A percentile compares a stretch with the other conserved stretches of the same genome.
phyloP scores from a whole-genome alignment of 1,140 invertebrate species.

The Bombus balteatus region DNA sequence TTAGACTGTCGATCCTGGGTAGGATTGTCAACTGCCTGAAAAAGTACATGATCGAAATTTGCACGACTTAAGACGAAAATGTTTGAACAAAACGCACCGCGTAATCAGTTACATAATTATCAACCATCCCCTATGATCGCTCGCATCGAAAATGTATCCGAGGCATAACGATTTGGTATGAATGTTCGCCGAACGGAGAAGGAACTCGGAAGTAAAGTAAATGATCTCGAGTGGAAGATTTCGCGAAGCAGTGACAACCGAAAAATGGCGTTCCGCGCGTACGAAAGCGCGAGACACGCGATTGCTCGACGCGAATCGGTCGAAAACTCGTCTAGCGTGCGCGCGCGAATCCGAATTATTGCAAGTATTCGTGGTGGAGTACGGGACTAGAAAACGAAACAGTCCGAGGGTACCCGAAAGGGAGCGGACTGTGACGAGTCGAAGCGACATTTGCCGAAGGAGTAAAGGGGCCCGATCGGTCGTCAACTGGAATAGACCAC shows the following conservation, averaged over 20 bases:
- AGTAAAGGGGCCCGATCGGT: background rate
- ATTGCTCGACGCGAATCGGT: background rate
- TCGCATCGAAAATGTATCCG: background rate
- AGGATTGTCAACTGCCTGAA: background rate
- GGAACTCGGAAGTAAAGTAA: background rate
- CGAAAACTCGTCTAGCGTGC: background rate
- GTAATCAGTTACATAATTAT: slow-evolving; percentile 14
- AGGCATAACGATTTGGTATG: background rate
- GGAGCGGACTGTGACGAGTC: background rate
- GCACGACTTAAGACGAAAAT: background rate
- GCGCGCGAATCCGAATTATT: background rate
- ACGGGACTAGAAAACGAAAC: background rate
- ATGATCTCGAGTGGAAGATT: background rate
- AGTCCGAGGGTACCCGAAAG: background rate
- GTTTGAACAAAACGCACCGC: background rate
- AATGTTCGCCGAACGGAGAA: background rate
- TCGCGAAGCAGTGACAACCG: background rate
- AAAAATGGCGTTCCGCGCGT: background rate
- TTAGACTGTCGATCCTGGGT: background rate
- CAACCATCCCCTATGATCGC: background rate
- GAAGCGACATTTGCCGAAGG: slow-evolving; percentile 3
- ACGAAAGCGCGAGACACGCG: no score
- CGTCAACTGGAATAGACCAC: background rate
- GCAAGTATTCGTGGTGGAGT: no score
- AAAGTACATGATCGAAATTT: background rate